A percentile compares a stretch with the other conserved stretches of the same genome.
These are phyloP conservation scores for Hypolimnas misippus DNA, from an alignment of 2,888 invertebrate species.

Conservation along the genomic window DNA sequence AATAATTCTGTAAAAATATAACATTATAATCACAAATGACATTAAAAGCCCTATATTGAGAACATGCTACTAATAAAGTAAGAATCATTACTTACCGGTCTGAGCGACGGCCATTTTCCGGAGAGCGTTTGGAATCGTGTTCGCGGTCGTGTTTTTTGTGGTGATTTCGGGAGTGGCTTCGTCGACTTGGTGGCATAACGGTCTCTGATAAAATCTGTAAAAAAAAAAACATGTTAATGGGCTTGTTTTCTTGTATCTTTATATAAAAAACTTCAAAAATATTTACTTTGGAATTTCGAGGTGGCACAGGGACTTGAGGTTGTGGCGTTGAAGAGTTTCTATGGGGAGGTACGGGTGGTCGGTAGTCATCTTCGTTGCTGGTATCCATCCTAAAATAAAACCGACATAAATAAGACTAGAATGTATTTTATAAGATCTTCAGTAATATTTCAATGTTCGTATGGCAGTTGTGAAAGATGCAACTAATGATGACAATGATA, in stretches of 20 bases:
- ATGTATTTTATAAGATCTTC: constrained; percentile 2
- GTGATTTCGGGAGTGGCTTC: constrained; percentile 74
- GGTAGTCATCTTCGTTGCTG: constrained; percentile 85
- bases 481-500: constrained; percentile 51
- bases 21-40: background rate
- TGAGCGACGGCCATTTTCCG: constrained; percentile 73
- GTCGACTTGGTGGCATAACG: constrained; percentile 80
- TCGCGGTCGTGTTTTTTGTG: constrained; percentile 78
- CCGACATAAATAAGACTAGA: constrained; percentile 25
- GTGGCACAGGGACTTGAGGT: constrained; percentile 66
- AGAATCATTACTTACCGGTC: constrained; percentile 61
- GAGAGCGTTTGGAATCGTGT: constrained; percentile 70
- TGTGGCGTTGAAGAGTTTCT: constrained; percentile 86
- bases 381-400: constrained; percentile 71
- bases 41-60: no score
- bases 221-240: background rate
- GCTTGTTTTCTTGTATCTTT: background rate
- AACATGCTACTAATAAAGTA: no score
- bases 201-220: constrained; percentile 76
- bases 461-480: constrained; percentile 45
- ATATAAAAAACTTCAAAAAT: no score
- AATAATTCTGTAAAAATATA: constrained; percentile 71
- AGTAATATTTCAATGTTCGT: constrained; percentile 37
- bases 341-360: constrained; percentile 95
- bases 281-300: constrained; percentile 76